A percentile compares a stretch with the other conserved stretches of the same genome.
phyloP scores from a whole-genome alignment of 2,113 vertebrate genomes.

The Carassius auratus region DNA sequence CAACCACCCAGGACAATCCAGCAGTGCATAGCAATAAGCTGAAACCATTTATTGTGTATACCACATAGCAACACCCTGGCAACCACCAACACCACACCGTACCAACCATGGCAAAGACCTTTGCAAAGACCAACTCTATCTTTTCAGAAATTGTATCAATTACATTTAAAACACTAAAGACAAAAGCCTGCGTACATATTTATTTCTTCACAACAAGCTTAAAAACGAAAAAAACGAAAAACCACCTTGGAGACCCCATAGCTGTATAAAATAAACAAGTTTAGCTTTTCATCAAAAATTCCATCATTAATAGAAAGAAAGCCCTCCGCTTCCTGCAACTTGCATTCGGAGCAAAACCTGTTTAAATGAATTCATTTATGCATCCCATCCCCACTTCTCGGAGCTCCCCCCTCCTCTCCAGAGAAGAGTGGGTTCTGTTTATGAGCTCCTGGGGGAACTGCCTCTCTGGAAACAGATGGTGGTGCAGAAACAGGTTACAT shows the following conservation, averaged over 20 bases:
- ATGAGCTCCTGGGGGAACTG: conserved; percentile 72
- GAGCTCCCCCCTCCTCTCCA: conserved; percentile 58
- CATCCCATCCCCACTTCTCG: conserved; percentile 58
- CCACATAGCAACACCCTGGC: too few relatives aligned
- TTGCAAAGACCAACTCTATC: neutral
- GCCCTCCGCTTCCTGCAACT: conserved; percentile 70
- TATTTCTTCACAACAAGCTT: neutral
- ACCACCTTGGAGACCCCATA: conserved; percentile 33
- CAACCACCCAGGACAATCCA: neutral
- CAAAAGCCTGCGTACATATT: neutral
- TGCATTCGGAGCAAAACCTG: conserved; percentile 73
- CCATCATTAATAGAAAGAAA: conserved; percentile 61
- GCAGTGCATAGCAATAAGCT: neutral
- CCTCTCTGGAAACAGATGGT: conserved; percentile 76
- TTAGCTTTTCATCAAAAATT: conserved; percentile 60
- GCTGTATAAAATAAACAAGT: conserved; percentile 44
- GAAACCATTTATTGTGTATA: neutral
- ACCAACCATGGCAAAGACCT: neutral
- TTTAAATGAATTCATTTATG: conserved; percentile 83
- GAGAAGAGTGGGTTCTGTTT: conserved; percentile 76
- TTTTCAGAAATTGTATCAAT: neutral
- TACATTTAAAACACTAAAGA: neutral
- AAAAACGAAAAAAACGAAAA: neutral
- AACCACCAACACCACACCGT: neutral
- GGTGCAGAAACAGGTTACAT: conserved; percentile 71